Conservation (phyloP, 2,888 invertebrate genomes). For the Bursaphelenchus okinawaensis region DNA sequence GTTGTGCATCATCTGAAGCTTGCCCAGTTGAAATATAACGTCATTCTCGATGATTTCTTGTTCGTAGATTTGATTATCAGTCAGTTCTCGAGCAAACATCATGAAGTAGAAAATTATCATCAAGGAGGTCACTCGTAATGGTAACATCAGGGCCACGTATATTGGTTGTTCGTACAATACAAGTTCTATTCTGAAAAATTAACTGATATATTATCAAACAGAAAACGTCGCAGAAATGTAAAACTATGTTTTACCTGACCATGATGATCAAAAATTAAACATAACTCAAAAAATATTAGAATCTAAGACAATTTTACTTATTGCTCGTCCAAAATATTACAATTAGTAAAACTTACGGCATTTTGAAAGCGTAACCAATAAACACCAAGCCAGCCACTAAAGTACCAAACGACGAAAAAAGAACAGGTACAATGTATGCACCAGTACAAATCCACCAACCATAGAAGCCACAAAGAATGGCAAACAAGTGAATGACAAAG, state of each 20-base stretch:
- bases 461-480: neutral
- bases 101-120: neutral
- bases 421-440: neutral
- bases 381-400: neutral
- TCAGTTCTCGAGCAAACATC: neutral
- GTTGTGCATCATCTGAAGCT: neutral
- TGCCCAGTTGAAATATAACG: neutral
- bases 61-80: neutral
- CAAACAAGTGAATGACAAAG: neutral
- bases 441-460: neutral
- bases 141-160: neutral
- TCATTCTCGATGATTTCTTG: neutral
- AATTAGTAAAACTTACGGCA: neutral
- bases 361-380: neutral
- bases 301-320: no score
- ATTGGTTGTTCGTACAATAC: neutral
- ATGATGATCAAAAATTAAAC: no score
- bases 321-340: no score
- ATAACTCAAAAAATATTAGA: no score
- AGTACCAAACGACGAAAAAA: neutral
- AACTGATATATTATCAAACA: neutral
- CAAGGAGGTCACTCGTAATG: neutral
- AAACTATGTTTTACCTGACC: no score
- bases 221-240: no score
- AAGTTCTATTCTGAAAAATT: neutral